A percentile compares a stretch with the other conserved stretches of the same genome.
Evolutionary conservation across 2,113 vertebrate genomes (phyloP).

Genomic region (Leuciscus idus): DNA sequence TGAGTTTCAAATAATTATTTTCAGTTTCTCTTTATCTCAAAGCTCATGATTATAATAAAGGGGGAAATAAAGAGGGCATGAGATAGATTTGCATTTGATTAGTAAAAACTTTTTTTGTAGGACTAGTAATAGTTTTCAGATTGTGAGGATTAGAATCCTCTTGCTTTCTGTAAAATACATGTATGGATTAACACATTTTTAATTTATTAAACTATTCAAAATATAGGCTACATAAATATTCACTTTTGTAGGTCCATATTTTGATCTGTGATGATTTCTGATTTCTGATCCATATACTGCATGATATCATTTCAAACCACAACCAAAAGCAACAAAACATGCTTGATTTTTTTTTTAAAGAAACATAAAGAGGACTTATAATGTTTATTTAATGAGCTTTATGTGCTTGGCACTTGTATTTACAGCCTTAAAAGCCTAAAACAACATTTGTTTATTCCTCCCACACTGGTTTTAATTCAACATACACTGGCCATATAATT

Average conservation of each 20-base stretch:
- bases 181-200: neutral
- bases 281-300: slow-evolving; percentile 3
- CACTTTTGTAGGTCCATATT: neutral
- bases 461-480: slow-evolving; percentile 71
- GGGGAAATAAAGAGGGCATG: slow-evolving; percentile 8
- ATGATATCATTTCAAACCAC: neutral
- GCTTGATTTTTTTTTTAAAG: neutral
- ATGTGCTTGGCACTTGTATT: slow-evolving; percentile 95
- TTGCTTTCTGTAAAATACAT: neutral
- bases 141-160: neutral
- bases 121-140: slow-evolving; percentile 1
- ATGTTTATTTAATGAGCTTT: slow-evolving; percentile 96
- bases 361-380: slow-evolving; percentile 36
- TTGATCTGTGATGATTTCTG: neutral
- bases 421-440: slow-evolving; percentile 88
- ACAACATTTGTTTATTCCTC: slow-evolving; percentile 71
- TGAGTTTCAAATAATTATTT: slow-evolving; percentile 36
- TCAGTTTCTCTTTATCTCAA: slow-evolving; percentile 8
- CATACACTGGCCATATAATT: slow-evolving; percentile 86
- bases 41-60: slow-evolving; percentile 21
- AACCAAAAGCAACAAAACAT: slow-evolving; percentile 5
- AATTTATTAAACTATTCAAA: neutral
- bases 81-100: slow-evolving; percentile 24
- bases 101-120: slow-evolving; percentile 2
- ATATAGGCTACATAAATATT: neutral